Conservation (phyloP, 2,797 vertebrate genomes). For the Acrossocheilus wenchowensis region DNA sequence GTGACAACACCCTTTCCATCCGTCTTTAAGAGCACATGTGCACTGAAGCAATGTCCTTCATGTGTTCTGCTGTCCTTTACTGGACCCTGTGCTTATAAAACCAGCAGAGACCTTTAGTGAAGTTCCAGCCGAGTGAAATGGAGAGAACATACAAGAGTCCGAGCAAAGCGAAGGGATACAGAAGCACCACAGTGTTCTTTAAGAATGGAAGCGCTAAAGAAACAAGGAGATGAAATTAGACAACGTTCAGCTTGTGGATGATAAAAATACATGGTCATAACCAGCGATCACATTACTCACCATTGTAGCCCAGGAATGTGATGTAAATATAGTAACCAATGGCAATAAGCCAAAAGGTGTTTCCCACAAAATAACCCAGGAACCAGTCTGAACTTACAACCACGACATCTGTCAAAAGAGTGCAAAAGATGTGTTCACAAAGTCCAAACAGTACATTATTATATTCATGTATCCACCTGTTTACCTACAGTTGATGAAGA, state of each 20-base stretch:
- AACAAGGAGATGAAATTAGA: not conserved
- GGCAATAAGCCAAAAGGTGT: conserved; percentile 92
- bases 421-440: not conserved
- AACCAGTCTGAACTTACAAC: conserved; percentile 84
- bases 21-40: conserved; percentile 39
- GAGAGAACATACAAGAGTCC: conserved; percentile 89
- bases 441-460: not conserved
- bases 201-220: conserved; percentile 88
- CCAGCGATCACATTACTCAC: conserved; percentile 76
- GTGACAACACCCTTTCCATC: conserved; percentile 2
- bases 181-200: conserved; percentile 92
- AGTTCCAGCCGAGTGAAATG: conserved; percentile 93
- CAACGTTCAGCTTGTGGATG: not conserved
- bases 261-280: not conserved
- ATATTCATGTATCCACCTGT: not conserved
- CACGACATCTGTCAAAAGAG: conserved; percentile 85
- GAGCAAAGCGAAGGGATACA: conserved; percentile 93
- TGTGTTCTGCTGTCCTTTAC: conserved; percentile 64
- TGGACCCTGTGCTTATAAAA: conserved; percentile 95
- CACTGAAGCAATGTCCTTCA: conserved; percentile 5
- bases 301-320: conserved; percentile 96
- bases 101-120: conserved; percentile 89
- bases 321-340: conserved; percentile 97
- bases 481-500: conserved; percentile 97
- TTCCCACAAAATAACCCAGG: conserved; percentile 91